Conservation (phyloP, 1,140 invertebrate species). For the Whitmania pigra region DNA sequence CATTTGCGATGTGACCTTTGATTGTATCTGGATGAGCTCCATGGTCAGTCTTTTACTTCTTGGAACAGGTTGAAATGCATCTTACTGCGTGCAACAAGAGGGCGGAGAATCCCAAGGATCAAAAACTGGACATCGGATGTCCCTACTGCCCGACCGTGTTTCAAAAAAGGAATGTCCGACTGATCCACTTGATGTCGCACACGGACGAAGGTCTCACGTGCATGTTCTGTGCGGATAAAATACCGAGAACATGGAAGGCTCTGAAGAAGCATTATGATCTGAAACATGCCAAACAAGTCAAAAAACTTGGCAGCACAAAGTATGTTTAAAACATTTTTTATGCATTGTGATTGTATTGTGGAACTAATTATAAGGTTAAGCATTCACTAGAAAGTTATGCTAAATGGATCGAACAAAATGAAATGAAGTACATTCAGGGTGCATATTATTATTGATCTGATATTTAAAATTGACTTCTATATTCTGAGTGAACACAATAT, state of each 20-base stretch:
- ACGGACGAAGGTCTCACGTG: constrained; percentile 21
- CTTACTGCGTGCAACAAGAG: background rate
- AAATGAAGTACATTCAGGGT: no score
- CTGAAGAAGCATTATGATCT: constrained; percentile 24
- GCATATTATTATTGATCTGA: no score
- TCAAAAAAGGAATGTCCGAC: constrained; percentile 23
- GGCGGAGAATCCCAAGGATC: background rate
- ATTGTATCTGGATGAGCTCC: background rate
- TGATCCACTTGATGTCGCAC: constrained; percentile 21
- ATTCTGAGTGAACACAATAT: no score
- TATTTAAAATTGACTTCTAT: no score
- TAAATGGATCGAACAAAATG: no score
- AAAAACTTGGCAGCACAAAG: no score
- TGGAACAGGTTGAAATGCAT: background rate
- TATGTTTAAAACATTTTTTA: no score
- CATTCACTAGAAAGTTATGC: no score
- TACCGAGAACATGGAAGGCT: constrained; percentile 19
- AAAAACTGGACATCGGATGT: constrained; percentile 20
- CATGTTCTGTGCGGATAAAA: constrained; percentile 18
- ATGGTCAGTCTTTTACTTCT: background rate
- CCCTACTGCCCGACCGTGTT: constrained; percentile 25
- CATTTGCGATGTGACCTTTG: background rate
- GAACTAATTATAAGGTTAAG: no score
- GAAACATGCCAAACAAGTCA: constrained; percentile 13
- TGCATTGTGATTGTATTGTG: no score